Percentiles rank a stretch among this genome's conserved stretches.
phyloP scores from a whole-genome alignment of 1,140 invertebrate species.

The Hycleus cichorii region DNA sequence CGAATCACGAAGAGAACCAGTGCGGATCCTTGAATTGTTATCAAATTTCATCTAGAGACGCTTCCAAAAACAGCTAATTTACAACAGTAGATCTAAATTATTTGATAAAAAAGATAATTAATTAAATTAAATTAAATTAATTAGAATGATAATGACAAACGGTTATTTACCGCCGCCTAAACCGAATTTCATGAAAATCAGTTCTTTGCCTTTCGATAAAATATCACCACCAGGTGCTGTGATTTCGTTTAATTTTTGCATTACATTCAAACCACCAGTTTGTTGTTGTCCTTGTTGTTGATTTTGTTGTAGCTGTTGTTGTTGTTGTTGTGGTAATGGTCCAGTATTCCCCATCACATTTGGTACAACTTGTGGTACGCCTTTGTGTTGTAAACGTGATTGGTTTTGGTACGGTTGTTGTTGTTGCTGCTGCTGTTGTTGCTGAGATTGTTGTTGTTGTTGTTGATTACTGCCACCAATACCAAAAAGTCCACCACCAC shows the following conservation, averaged over 20 bases:
- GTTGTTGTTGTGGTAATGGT: constrained; percentile 38
- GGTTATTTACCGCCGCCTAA: constrained; percentile 67
- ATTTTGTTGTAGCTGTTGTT: constrained; percentile 37
- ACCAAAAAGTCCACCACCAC: constrained; percentile 27
- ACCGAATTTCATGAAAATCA: constrained; percentile 87
- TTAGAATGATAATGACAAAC: constrained; percentile 9
- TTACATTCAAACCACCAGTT: constrained; percentile 57
- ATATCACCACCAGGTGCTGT: constrained; percentile 74
- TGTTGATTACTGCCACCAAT: constrained; percentile 31
- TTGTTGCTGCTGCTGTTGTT: constrained; percentile 25
- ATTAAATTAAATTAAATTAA: constrained; percentile 14
- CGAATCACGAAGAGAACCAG: no score
- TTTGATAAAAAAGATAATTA: neutral
- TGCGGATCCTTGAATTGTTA: no score
- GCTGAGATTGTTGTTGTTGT: constrained; percentile 29
- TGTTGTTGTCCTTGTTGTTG: constrained; percentile 36
- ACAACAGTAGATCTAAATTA: no score
- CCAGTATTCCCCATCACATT: constrained; percentile 41
- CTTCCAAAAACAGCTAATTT: constrained; percentile 29
- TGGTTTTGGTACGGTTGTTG: constrained; percentile 22
- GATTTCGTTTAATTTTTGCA: constrained; percentile 77
- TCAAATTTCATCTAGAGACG: neutral
- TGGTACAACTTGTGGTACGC: constrained; percentile 54
- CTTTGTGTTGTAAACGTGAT: constrained; percentile 38
- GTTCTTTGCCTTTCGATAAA: constrained; percentile 81